phyloP scores from a whole-genome alignment of 2,113 vertebrate genomes.

The Antechinus stuartii region DNA sequence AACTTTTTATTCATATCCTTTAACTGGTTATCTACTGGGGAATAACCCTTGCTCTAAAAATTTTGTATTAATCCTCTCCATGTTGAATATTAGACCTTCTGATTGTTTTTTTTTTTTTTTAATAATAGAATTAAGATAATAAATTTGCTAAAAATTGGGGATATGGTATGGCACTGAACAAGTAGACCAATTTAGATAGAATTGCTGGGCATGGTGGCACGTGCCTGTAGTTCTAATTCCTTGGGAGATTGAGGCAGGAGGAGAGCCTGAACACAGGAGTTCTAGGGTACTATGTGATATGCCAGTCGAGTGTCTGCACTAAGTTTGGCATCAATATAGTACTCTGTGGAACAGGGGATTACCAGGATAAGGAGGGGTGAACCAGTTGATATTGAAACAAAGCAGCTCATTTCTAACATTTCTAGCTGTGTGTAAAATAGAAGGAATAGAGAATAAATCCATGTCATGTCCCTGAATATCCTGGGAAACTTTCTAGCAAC shows the following conservation, averaged over 20 bases:
- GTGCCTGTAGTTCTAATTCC: too few relatives aligned
- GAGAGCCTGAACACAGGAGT: too few relatives aligned
- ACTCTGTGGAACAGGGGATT: too few relatives aligned
- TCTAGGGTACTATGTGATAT: too few relatives aligned
- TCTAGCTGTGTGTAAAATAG: slow-evolving; percentile 1
- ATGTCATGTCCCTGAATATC: not conserved
- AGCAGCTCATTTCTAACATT: not conserved
- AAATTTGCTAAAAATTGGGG: not conserved
- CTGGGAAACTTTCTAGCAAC: not conserved
- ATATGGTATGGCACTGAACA: not conserved
- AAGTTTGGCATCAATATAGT: too few relatives aligned
- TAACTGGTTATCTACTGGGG: not conserved
- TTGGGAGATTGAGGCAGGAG: too few relatives aligned
- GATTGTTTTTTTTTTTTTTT: not conserved
- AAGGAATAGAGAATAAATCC: not conserved
- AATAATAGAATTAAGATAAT: not conserved
- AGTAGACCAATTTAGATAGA: too few relatives aligned
- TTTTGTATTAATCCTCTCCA: not conserved
- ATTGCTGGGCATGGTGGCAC: too few relatives aligned
- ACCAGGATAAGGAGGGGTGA: too few relatives aligned
- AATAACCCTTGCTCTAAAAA: not conserved
- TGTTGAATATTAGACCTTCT: not conserved
- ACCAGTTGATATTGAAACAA: too few relatives aligned
- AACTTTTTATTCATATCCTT: not conserved
- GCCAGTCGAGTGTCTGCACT: too few relatives aligned